Conservation (phyloP, 2,797 vertebrate species). For the Glossophaga mutica region DNA sequence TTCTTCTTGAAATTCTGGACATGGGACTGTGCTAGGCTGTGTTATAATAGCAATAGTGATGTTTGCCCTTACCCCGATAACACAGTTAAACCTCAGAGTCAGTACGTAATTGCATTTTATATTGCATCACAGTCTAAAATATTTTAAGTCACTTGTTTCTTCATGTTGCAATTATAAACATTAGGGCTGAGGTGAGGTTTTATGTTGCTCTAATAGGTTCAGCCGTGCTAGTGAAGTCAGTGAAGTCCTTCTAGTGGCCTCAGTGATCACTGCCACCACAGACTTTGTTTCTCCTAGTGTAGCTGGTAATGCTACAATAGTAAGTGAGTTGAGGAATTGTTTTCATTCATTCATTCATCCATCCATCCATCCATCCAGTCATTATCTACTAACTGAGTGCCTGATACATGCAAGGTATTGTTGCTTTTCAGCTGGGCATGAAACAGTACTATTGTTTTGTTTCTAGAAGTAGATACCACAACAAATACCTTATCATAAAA, state of each 20-base stretch:
- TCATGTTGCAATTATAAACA: not conserved
- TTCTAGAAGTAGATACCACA: not conserved
- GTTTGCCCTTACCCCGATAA: not conserved
- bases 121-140: constrained; percentile 4
- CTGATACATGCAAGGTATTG: not conserved
- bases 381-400: not conserved
- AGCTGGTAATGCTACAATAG: constrained; percentile 27
- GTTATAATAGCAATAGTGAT: not conserved
- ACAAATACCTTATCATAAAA: not conserved
- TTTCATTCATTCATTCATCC: not conserved
- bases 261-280: not conserved
- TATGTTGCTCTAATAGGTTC: constrained; percentile 8
- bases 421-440: not conserved
- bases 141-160: not conserved
- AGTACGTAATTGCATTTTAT: not conserved
- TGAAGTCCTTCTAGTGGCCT: not conserved
- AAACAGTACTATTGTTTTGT: not conserved
- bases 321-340: not conserved
- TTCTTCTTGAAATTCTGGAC: constrained; percentile 6
- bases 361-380: not conserved
- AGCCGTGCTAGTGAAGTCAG: not conserved
- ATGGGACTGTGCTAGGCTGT: not conserved
- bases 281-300: constrained; percentile 6
- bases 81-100: not conserved
- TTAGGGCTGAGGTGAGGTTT: constrained; percentile 23